Evolutionary conservation across 2,888 invertebrate species (phyloP), one percentile per base, ranked within the genome.

Genomic region (Aphodius sticticus): DNA sequence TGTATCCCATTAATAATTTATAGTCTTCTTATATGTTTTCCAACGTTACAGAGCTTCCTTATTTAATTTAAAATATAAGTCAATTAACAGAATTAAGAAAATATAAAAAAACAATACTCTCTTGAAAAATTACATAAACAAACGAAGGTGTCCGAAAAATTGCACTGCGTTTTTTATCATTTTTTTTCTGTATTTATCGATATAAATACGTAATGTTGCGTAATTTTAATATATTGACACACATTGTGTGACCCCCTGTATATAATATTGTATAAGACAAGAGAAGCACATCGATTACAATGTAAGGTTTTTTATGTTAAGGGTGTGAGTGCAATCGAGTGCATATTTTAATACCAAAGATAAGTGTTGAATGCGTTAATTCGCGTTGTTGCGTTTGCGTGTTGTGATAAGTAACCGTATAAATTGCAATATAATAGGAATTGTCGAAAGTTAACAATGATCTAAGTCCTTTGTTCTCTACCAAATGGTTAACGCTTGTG

Each of bases 321-420:
- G 53, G 53, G 53, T 2, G 12, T 53, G 53, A 12, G 53, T 53
- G 53, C 53, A 53, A 53, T 53, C 53, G 53, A 53, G 53, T 53
- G 53, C 53, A 53, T 53, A 53, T 53, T 53, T 53, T 53, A 53
- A 53, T 53, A 53, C 53, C 53, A 53, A 53, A 53, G 53, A 53
- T 53, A 53, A 53, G 53, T 53, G 53, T 53, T 53, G 53, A 53
- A 53, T 12, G 53, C 53, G 53, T 53, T 53, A 1, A 12, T 9
- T 53, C 53, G 53, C 53, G 53, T 9, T 53, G 53, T 53, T 53
- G 53, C 53, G 53, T 53, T 53, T 53, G 53, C 53, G 53, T 53
- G 53, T 53, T 53, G 53, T 53, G 53, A 53, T 53, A 53, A 9
- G 53, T 53, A 53, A 53, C 53, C 9, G 53, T 53, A 9, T 53